Base-by-base conservation (phyloP, 2,888 invertebrate genomes). In the Cheilosia impressa region DNA sequence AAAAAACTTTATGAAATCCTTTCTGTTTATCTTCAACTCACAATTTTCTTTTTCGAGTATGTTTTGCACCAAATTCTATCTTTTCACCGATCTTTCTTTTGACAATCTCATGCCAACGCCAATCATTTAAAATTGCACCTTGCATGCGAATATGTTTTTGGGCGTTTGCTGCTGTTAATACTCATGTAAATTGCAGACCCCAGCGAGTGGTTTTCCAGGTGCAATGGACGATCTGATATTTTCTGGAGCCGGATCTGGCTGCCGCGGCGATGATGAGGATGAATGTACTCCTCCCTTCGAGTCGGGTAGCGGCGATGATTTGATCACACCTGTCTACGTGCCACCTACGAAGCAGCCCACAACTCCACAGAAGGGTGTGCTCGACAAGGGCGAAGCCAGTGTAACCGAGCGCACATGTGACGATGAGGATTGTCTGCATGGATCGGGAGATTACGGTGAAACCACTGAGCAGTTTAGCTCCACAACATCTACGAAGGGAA, bases 271-370 rank as follows among this genome's bases (percentile, higher is more conserved):
- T 89, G 98, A 98, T 90, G 98, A 98, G 91, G 98, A 98, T 89
- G 98, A 98, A 88, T 98, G 98, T 90, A 95, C 95, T 1, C 97
- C 97, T 13, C 93, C 96, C 41, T 96, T 96, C 43, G 97, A 97
- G 88, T 95, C 95, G 1, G 96, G 96, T 10, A 96, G 96, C 52
- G 97, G 97, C 87, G 98, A 98, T 91, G 98, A 98, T 91, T 94
- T 98, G 73, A 97, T 98, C 88, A 98, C 97, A 0, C 98, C 98
- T 0, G 97, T 98, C 1, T 97, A 97, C 91, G 96, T 97, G 15
- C 97, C 97, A 1, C 96, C 97, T 2, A 95, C 96, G 41, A 94
- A 94, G 88, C 96, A 96, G 15, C 95, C 95, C 10, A 95, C 95
- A 1, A 94, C 93, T 43, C 89, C 91, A 62, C 89, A 89, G 92